phyloP scores from a whole-genome alignment of 2,113 vertebrate species.

The Limanda limanda region DNA sequence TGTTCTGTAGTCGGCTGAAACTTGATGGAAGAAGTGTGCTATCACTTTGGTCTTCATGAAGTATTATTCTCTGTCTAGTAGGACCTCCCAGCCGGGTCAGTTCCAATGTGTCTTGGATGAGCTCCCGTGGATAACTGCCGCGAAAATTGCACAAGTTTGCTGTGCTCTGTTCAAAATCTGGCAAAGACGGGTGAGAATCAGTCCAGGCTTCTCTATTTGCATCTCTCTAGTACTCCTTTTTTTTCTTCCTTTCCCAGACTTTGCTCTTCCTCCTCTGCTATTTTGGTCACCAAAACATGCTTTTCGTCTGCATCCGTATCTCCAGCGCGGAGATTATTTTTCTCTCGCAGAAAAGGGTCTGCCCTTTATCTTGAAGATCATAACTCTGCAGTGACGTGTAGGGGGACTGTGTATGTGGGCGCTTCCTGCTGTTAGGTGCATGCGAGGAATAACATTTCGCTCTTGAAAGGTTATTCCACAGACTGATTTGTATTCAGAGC shows the following conservation, averaged over 20 bases:
- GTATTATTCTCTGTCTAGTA: slow-evolving; percentile 61
- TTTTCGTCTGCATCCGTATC: slow-evolving; percentile 67
- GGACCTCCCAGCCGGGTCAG: slow-evolving; percentile 73
- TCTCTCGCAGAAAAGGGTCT: slow-evolving; percentile 67
- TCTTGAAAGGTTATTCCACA: slow-evolving; percentile 71
- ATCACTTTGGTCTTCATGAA: slow-evolving; percentile 63
- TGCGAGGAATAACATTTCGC: slow-evolving; percentile 68
- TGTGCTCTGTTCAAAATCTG: slow-evolving; percentile 68
- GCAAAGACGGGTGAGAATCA: slow-evolving; percentile 59
- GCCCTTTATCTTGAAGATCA: slow-evolving; percentile 72
- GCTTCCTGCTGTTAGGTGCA: slow-evolving; percentile 74
- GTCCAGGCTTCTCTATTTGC: slow-evolving; percentile 53
- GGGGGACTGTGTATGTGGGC: slow-evolving; percentile 57
- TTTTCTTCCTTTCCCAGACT: slow-evolving; percentile 63
- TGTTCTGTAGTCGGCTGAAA: slow-evolving; percentile 16
- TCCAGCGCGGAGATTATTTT: slow-evolving; percentile 66
- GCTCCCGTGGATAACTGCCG: slow-evolving; percentile 76
- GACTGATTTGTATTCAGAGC: slow-evolving; percentile 51
- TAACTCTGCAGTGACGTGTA: slow-evolving; percentile 68
- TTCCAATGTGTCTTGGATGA: slow-evolving; percentile 62
- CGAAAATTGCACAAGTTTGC: slow-evolving; percentile 74
- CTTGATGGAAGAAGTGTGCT: slow-evolving; percentile 53
- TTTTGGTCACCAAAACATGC: slow-evolving; percentile 72
- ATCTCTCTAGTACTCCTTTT: slow-evolving; percentile 57
- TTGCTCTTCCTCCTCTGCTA: slow-evolving; percentile 69